Percentiles rank a stretch among this genome's conserved stretches.
Conservation (phyloP, 2,797 vertebrate species). For the Otolemur crassicaudatus region DNA sequence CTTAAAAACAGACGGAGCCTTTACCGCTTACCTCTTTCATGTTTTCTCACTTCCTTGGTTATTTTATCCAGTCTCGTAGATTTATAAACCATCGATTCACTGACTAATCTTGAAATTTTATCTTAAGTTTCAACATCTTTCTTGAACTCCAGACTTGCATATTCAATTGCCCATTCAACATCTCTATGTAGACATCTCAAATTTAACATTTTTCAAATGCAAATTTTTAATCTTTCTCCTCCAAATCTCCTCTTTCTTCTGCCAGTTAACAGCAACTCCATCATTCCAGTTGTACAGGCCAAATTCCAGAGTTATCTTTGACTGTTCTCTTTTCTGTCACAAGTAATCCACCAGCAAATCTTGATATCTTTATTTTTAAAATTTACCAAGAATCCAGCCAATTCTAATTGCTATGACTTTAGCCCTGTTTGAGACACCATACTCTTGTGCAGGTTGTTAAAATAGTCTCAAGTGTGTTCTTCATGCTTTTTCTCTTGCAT, state of each 20-base stretch:
- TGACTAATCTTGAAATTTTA: background rate
- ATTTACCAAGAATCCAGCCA: background rate
- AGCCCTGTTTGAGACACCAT: too few species aligned
- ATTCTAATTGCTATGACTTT: too few species aligned
- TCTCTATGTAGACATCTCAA: background rate
- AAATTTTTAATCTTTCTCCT: background rate
- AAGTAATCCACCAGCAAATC: background rate
- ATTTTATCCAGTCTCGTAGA: background rate
- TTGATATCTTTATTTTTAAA: background rate
- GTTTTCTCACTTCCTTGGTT: background rate
- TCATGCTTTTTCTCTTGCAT: too few species aligned
- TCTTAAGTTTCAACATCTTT: background rate
- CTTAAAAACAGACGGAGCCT: too few species aligned
- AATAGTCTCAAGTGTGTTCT: too few species aligned
- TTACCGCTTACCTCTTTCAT: background rate
- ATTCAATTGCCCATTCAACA: background rate
- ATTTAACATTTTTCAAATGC: background rate
- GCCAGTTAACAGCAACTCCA: background rate
- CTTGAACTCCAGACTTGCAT: background rate
- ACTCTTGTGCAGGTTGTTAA: too few species aligned
- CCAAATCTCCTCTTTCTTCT: background rate
- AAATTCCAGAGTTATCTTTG: background rate
- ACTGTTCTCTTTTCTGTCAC: background rate
- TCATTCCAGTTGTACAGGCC: background rate
- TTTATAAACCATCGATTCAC: background rate